Evolutionary conservation across 2,113 vertebrate species (phyloP).

Genomic region (Heptranchias perlo): DNA sequence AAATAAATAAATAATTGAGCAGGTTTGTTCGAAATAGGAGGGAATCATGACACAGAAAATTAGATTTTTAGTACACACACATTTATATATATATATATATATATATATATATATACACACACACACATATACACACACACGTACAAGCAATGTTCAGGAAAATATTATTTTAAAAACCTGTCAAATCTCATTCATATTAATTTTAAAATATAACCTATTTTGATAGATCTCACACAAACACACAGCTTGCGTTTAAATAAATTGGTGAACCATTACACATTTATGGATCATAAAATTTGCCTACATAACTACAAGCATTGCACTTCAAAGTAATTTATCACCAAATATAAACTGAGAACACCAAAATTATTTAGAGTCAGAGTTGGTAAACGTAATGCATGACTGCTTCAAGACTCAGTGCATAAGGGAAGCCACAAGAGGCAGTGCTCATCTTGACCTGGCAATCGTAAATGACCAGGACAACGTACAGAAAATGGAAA

Average conservation of each 20-base stretch:
- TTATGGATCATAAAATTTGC: not conserved
- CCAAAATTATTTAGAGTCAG: not conserved
- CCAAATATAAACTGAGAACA: not conserved
- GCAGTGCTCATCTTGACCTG: not conserved
- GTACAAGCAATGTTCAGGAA: not conserved
- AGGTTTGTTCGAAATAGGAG: not conserved
- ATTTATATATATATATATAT: no score
- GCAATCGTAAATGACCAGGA: not conserved
- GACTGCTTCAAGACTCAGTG: not conserved
- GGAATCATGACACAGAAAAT: not conserved
- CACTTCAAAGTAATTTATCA: not conserved
- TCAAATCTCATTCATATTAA: not conserved
- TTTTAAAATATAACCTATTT: not conserved
- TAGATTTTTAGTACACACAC: not conserved
- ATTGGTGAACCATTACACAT: not conserved
- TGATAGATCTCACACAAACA: not conserved
- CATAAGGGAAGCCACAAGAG: not conserved
- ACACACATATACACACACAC: not conserved
- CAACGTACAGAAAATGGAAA: not conserved
- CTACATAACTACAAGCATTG: not conserved
- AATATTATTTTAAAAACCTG: not conserved
- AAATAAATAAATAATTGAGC: not conserved
- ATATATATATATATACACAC: no score
- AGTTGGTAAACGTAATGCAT: not conserved
- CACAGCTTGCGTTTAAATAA: not conserved